phyloP scores from a whole-genome alignment of 2,113 vertebrate species.

The Ivindomyrus marchei region DNA sequence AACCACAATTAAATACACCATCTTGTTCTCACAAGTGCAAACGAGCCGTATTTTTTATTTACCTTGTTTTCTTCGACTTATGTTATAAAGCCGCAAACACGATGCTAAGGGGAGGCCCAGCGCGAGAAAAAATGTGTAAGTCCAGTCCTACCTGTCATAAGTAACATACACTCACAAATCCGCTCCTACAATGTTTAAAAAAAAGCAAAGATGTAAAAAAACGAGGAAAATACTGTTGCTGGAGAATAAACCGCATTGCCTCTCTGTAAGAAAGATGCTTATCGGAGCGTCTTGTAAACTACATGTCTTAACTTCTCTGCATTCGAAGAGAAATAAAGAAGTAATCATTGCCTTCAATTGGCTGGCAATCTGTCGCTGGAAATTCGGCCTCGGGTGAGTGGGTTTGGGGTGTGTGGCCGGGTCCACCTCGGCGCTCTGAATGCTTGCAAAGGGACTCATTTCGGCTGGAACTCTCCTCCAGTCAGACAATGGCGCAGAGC shows the following conservation, averaged over 20 bases:
- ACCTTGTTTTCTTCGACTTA: neutral
- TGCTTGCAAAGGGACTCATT: constrained; percentile 41
- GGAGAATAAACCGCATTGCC: neutral
- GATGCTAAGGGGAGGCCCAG: neutral
- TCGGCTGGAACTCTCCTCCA: constrained; percentile 44
- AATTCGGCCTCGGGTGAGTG: constrained; percentile 27
- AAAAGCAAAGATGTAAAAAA: neutral
- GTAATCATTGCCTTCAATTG: constrained; percentile 22
- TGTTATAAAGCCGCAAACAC: neutral
- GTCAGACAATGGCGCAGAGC: constrained; percentile 55
- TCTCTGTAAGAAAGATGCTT: neutral
- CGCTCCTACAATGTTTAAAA: neutral
- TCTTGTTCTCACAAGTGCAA: neutral
- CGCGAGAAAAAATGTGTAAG: neutral
- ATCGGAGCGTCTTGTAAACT: neutral
- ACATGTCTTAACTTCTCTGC: constrained; percentile 15
- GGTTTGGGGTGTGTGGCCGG: constrained; percentile 40
- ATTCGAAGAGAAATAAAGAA: constrained; percentile 8
- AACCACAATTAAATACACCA: neutral
- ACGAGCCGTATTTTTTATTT: neutral
- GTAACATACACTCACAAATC: neutral
- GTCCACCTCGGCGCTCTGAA: constrained; percentile 44
- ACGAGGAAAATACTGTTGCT: neutral
- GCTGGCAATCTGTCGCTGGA: constrained; percentile 30
- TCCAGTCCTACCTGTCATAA: constrained; percentile 2